Percentiles rank a stretch among this genome's conserved stretches.
These are phyloP conservation scores for Todiramphus chloris DNA, from an alignment of 2,113 vertebrate species.

Conservation along the genomic window DNA sequence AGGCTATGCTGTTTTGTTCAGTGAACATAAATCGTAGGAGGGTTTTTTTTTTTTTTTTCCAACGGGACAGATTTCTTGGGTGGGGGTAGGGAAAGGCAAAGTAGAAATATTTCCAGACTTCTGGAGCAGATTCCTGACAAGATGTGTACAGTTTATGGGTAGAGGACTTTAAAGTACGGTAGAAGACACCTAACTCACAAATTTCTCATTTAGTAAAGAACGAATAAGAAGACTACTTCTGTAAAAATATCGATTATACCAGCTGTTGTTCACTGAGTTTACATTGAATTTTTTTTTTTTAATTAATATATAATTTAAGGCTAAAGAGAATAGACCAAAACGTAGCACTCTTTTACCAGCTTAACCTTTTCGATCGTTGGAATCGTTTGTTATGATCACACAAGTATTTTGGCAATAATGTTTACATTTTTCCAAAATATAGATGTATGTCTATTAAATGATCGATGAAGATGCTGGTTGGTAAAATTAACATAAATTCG, in stretches of 20 bases:
- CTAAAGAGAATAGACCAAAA: conserved; percentile 79
- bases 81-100: not conserved
- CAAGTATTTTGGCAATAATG: conserved; percentile 82
- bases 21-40: conserved; percentile 57
- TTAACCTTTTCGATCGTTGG: conserved; percentile 72
- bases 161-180: conserved; percentile 61
- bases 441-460: conserved; percentile 70
- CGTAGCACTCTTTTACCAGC: conserved; percentile 78
- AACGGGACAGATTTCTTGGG: conserved; percentile 49
- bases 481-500: conserved; percentile 84
- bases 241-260: conserved; percentile 73
- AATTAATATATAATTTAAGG: conserved; percentile 84
- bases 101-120: conserved; percentile 40
- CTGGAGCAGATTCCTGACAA: conserved; percentile 43
- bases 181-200: conserved; percentile 40
- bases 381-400: conserved; percentile 68
- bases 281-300: conserved; percentile 66
- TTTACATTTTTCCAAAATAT: conserved; percentile 80
- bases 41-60: conserved; percentile 21
- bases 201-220: conserved; percentile 53
- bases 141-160: conserved; percentile 54
- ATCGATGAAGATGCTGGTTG: conserved; percentile 86
- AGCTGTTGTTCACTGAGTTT: conserved; percentile 75
- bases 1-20: conserved; percentile 61
- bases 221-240: conserved; percentile 74